Percentiles rank a stretch among this genome's conserved stretches.
Conservation (phyloP, 2,113 vertebrate species). For the Phodopus roborovskii region DNA sequence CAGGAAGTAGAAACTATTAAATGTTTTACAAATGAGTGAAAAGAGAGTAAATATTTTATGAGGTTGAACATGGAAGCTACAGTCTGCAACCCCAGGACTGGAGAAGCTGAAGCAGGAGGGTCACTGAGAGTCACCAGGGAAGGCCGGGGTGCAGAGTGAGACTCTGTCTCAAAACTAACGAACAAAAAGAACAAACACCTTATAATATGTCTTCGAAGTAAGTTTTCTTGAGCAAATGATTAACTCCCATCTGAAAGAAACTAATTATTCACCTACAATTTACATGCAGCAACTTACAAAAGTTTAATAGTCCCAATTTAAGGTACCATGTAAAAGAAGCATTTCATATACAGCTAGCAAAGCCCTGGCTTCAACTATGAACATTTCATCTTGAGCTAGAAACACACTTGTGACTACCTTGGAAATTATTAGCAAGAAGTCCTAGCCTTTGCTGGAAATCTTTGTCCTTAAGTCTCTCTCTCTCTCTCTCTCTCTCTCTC, state of each 20-base stretch:
- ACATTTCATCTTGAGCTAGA: neutral
- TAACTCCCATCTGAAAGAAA: conserved; percentile 9
- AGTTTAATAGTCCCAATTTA: neutral
- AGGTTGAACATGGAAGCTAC: neutral
- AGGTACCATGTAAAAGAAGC: neutral
- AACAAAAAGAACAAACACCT: conserved; percentile 44
- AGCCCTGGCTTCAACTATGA: neutral
- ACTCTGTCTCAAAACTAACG: neutral
- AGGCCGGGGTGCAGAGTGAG: neutral
- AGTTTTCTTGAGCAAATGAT: conserved; percentile 44
- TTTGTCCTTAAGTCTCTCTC: neutral
- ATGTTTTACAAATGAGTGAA: conserved; percentile 52
- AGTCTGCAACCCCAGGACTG: neutral
- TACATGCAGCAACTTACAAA: neutral
- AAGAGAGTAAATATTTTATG: conserved; percentile 57
- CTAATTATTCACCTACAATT: conserved; percentile 21
- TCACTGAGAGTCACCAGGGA: neutral
- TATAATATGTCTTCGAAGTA: conserved; percentile 34
- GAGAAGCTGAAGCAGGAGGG: neutral
- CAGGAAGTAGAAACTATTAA: conserved; percentile 59
- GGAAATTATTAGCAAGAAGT: neutral
- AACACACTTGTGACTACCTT: neutral
- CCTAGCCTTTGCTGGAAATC: neutral
- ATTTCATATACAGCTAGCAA: neutral
- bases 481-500: neutral